phyloP scores from a whole-genome alignment of 2,113 vertebrate species.

The Pangasianodon hypophthalmus region DNA sequence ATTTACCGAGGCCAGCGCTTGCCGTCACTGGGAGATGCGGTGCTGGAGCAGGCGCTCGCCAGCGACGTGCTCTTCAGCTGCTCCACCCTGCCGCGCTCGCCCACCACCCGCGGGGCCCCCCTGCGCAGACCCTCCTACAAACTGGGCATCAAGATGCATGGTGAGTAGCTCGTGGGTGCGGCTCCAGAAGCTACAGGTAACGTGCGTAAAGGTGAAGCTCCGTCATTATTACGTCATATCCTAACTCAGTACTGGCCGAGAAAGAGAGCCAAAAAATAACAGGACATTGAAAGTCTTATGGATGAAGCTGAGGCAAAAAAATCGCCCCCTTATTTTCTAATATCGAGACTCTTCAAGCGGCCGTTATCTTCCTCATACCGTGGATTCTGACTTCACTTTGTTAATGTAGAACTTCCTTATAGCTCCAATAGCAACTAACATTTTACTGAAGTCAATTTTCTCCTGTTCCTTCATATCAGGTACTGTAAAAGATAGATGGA shows the following conservation, averaged over 20 bases:
- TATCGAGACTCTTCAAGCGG: background rate
- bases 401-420: background rate
- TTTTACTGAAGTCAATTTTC: background rate
- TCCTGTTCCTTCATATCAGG: background rate
- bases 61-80: conserved; percentile 93
- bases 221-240: background rate
- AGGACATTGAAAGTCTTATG: background rate
- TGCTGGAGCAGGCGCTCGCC: conserved; percentile 83
- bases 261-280: background rate
- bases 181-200: background rate
- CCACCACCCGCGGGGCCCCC: conserved; percentile 89
- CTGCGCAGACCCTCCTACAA: conserved; percentile 93
- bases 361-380: background rate
- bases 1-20: conserved; percentile 94
- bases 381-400: background rate
- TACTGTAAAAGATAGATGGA: background rate
- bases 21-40: conserved; percentile 76
- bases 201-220: background rate
- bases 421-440: background rate
- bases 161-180: conserved; percentile 67
- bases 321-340: background rate
- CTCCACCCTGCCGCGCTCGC: conserved; percentile 87
- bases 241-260: background rate
- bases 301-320: background rate
- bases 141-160: conserved; percentile 92